These are phyloP conservation scores for Coluber constrictor DNA, from an alignment of 2,797 vertebrate species.

Conservation along the genomic window DNA sequence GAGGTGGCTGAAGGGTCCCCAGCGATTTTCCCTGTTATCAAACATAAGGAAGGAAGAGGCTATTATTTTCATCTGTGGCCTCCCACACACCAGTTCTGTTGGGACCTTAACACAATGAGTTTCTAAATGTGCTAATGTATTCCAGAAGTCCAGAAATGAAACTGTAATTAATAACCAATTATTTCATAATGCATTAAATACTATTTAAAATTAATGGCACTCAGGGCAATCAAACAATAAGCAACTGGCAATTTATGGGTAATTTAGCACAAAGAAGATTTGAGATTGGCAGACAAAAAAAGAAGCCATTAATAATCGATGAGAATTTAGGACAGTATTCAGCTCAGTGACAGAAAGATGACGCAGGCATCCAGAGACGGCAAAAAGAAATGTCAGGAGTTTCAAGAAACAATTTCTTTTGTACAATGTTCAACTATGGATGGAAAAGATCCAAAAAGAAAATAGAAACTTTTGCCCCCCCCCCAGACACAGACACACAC, in stretches of 20 bases:
- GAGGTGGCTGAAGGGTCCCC: neutral
- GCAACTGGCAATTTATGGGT: neutral
- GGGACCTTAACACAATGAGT: neutral
- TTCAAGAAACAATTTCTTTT: neutral
- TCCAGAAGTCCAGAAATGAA: neutral
- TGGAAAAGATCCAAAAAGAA: neutral
- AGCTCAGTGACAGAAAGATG: neutral
- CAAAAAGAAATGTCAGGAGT: neutral
- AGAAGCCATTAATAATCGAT: neutral
- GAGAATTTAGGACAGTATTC: neutral
- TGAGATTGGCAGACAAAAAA: neutral
- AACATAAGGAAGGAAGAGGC: neutral
- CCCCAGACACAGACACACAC: too few relatives aligned
- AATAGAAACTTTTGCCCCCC: neutral
- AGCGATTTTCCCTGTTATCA: neutral
- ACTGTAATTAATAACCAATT: neutral
- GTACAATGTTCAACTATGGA: neutral
- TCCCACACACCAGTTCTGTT: neutral
- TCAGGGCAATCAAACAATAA: neutral
- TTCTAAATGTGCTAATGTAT: neutral
- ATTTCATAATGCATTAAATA: neutral
- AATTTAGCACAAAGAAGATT: neutral
- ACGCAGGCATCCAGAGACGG: neutral
- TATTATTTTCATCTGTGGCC: neutral
- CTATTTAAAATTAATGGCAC: neutral